Evolutionary conservation across 2,797 vertebrate species (phyloP).

Genomic region (Sibirionetta formosa): DNA sequence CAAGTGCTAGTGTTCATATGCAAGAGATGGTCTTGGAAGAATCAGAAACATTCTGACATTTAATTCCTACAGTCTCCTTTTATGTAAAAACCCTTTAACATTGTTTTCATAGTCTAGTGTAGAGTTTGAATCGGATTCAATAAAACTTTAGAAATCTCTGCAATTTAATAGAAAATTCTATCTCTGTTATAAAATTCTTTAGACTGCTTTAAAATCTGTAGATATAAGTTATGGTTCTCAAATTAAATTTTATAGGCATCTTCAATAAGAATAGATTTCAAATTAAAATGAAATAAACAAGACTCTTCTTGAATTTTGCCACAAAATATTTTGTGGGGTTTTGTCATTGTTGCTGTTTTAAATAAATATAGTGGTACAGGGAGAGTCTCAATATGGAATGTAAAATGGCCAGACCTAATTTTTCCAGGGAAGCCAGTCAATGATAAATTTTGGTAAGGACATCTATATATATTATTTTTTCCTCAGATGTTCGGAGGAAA

Average conservation of each 20-base stretch:
- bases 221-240: background rate
- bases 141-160: conserved; percentile 19
- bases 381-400: background rate
- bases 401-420: background rate
- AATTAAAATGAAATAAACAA: background rate
- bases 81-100: background rate
- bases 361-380: background rate
- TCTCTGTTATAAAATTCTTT: background rate
- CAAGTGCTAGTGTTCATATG: background rate
- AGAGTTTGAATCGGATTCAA: background rate
- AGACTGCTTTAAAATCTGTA: background rate
- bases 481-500: background rate
- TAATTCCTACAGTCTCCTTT: background rate
- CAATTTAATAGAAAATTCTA: background rate
- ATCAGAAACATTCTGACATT: background rate
- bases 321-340: fast-evolving
- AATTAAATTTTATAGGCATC: background rate
- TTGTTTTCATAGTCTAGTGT: background rate
- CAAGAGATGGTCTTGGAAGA: background rate
- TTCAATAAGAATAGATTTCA: background rate
- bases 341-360: background rate
- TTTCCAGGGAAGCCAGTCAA: background rate
- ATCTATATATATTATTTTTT: background rate
- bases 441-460: background rate
- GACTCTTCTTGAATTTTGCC: background rate